Evolutionary conservation across 2,113 vertebrate species (phyloP).

Genomic region (Recurvirostra avosetta): DNA sequence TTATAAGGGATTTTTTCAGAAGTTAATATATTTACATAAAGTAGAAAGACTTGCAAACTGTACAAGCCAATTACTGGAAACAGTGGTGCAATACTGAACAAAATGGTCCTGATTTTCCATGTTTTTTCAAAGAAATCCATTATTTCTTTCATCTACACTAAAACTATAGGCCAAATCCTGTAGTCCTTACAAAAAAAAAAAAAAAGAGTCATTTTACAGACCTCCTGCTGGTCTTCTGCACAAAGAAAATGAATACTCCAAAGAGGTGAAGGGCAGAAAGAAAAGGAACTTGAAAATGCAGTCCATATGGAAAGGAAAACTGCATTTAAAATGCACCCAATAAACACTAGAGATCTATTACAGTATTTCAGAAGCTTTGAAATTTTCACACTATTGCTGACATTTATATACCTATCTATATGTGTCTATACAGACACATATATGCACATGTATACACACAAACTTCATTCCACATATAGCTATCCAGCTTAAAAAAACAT

Average conservation of each 20-base stretch:
- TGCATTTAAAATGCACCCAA: neutral
- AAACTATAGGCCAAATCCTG: conserved; percentile 17
- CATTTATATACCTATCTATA: neutral
- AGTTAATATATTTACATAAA: conserved; percentile 23
- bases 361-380: neutral
- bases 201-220: neutral
- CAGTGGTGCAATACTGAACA: neutral
- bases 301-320: neutral
- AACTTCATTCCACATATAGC: neutral
- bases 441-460: neutral
- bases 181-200: neutral
- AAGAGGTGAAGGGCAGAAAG: neutral
- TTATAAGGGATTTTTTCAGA: neutral
- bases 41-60: conserved; percentile 9
- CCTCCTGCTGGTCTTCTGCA: neutral
- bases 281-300: neutral
- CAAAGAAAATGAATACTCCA: neutral
- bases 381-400: neutral
- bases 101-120: neutral
- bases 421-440: neutral
- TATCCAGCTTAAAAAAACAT: neutral
- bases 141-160: conserved; percentile 24
- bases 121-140: neutral
- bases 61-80: conserved; percentile 14
- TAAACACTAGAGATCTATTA: neutral